phyloP scores from a whole-genome alignment of 1,140 invertebrate genomes.

The Tenebrio molitor region DNA sequence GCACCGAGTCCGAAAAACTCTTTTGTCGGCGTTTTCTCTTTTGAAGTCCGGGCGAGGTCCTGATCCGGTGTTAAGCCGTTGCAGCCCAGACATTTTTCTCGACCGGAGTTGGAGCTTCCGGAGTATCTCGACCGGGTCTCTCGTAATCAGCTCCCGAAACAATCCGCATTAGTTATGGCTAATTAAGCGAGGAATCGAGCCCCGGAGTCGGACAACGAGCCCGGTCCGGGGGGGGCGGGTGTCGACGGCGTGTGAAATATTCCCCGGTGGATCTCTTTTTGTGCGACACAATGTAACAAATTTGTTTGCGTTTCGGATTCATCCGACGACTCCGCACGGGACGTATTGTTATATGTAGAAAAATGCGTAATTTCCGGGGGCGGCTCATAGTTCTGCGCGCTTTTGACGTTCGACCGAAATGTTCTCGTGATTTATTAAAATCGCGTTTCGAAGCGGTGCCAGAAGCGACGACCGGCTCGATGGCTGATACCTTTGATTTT shows the following conservation, averaged over 20 bases:
- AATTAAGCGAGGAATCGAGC: background rate
- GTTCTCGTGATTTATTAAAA: slow-evolving; percentile 17
- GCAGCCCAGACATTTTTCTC: too few species aligned
- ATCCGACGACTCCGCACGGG: background rate
- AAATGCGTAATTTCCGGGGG: slow-evolving; percentile 33
- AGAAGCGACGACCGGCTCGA: too few species aligned
- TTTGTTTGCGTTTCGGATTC: slow-evolving; percentile 13
- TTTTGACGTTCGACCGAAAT: slow-evolving; percentile 7
- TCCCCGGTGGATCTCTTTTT: too few species aligned
- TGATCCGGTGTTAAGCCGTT: too few species aligned
- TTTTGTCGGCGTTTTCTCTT: slow-evolving; percentile 7
- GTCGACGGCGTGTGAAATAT: too few species aligned
- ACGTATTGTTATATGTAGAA: slow-evolving; percentile 15
- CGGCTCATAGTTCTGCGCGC: background rate
- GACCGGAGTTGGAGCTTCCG: too few species aligned
- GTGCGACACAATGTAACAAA: background rate
- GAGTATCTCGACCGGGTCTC: too few species aligned
- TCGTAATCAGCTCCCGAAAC: background rate
- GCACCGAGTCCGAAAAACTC: background rate
- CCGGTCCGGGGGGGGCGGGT: too few species aligned
- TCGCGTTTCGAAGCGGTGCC: background rate
- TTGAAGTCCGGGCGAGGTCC: too few species aligned
- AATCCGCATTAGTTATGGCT: background rate
- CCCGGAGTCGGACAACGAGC: background rate
- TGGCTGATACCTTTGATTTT: too few species aligned